A percentile compares a stretch with the other conserved stretches of the same genome.
These are phyloP conservation scores for Coluber constrictor DNA, from an alignment of 2,797 vertebrate species.

Conservation along the genomic window DNA sequence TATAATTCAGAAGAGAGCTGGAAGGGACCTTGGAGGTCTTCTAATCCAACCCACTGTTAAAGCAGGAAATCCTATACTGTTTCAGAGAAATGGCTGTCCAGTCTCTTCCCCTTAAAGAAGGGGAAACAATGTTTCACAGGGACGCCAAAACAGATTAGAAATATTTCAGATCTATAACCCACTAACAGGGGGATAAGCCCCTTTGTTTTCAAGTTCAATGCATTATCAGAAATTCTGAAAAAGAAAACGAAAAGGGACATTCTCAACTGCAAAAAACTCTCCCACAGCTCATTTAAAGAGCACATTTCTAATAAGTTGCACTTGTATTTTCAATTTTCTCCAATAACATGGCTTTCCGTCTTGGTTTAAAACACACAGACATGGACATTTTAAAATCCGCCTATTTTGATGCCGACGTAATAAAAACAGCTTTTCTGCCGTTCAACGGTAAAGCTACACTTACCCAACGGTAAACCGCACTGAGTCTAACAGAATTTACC, in stretches of 20 bases:
- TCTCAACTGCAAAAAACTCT: neutral
- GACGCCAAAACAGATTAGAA: neutral
- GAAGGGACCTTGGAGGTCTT: neutral
- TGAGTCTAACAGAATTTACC: conserved; percentile 1
- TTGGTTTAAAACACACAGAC: neutral
- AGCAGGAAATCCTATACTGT: too few species aligned
- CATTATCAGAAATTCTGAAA: neutral
- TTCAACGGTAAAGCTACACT: neutral
- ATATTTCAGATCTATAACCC: neutral
- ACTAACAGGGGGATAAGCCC: neutral
- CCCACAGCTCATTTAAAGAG: neutral
- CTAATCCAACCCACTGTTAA: too few species aligned
- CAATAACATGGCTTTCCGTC: neutral
- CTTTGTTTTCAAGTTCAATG: neutral
- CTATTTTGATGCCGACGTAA: neutral
- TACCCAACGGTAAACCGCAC: conserved; percentile 6
- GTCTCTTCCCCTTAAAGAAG: too few species aligned
- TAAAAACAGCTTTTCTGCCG: neutral
- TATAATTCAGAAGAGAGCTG: neutral
- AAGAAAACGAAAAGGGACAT: neutral
- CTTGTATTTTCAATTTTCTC: neutral
- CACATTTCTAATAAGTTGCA: neutral
- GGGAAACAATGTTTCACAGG: too few species aligned
- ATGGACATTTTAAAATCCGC: too few species aligned
- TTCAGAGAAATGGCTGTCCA: too few species aligned